phyloP scores from a whole-genome alignment of 2,797 vertebrate species.

The Sebastes matsubarae region DNA sequence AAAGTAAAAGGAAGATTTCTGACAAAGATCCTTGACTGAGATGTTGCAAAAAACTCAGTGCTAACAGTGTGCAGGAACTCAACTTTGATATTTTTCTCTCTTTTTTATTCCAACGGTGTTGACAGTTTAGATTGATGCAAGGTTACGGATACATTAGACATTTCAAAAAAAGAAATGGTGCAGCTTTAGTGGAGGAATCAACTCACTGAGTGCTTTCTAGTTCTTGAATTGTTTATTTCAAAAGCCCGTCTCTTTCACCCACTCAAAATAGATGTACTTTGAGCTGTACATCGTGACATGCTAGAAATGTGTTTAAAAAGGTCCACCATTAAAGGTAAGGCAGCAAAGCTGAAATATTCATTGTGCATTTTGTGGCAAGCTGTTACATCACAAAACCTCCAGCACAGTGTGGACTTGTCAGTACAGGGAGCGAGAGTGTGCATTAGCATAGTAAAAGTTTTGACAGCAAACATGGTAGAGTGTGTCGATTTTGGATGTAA shows the following conservation, averaged over 20 bases:
- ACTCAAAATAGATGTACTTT: background rate
- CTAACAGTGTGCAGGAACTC: background rate
- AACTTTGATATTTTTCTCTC: background rate
- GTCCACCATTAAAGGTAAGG: background rate
- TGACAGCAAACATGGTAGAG: background rate
- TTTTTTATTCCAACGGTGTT: too few relatives aligned
- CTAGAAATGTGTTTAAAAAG: background rate
- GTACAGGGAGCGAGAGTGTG: background rate
- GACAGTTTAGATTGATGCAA: background rate
- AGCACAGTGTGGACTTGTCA: background rate
- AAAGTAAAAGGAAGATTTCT: background rate
- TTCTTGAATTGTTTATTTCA: background rate
- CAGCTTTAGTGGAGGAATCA: background rate
- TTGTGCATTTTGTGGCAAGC: background rate
- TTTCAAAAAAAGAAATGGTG: background rate
- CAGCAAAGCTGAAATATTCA: too few relatives aligned
- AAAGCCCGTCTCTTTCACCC: background rate
- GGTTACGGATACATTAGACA: background rate
- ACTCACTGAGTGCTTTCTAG: background rate
- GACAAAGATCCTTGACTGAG: background rate
- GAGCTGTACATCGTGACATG: background rate
- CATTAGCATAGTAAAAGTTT: background rate
- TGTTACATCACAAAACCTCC: background rate
- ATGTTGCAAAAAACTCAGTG: background rate
- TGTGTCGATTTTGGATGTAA: background rate